Evolutionary conservation across 2,888 invertebrate genomes (phyloP).

Genomic region (Thera britannica): DNA sequence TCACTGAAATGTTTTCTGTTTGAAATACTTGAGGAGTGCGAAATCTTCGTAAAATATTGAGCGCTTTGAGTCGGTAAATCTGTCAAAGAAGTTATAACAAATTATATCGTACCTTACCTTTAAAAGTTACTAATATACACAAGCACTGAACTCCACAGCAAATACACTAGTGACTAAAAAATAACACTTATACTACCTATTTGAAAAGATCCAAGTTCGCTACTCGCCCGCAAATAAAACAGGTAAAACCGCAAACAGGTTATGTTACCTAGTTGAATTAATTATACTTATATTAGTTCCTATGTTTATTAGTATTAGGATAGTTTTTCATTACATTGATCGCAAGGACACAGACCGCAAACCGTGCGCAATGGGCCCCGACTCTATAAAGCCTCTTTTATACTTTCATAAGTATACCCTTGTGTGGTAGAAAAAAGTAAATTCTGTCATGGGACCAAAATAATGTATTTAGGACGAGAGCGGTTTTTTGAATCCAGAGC

Average conservation of each 20-base stretch:
- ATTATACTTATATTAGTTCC: neutral
- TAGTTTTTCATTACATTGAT: neutral
- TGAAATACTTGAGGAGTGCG: constrained; percentile 21
- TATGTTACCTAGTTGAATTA: neutral
- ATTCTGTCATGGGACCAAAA: too few relatives aligned
- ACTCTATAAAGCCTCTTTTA: too few relatives aligned
- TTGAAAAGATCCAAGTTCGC: neutral
- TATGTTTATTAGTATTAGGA: neutral
- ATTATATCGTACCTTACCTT: too few relatives aligned
- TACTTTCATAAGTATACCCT: too few relatives aligned
- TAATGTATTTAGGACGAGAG: too few relatives aligned
- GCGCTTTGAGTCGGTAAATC: too few relatives aligned
- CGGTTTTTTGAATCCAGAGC: too few relatives aligned
- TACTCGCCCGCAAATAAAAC: constrained; percentile 4
- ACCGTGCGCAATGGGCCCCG: too few relatives aligned
- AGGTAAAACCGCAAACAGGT: constrained; percentile 7
- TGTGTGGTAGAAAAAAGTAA: too few relatives aligned
- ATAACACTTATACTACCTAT: neutral
- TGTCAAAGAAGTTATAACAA: too few relatives aligned
- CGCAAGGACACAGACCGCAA: neutral
- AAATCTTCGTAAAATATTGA: constrained; percentile 6
- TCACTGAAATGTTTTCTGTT: constrained; percentile 36
- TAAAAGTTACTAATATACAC: neutral
- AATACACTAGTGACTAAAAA: constrained; percentile 1
- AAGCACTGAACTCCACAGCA: constrained; percentile 9